Base-by-base conservation (phyloP, 1,140 invertebrate species). In the Bradynema listronoti region DNA sequence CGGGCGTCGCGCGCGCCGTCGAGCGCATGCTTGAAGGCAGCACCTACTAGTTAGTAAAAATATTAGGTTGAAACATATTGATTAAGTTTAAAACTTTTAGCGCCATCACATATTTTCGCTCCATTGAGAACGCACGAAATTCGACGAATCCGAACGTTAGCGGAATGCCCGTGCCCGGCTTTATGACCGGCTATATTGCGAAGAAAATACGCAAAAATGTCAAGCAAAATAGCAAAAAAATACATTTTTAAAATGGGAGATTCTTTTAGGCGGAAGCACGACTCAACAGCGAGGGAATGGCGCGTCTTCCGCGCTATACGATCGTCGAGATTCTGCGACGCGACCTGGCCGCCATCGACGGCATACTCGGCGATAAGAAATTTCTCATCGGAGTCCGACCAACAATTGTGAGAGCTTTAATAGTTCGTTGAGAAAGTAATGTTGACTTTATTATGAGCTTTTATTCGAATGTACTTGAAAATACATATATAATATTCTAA, bases 341-440 rank as follows among this genome's bases (percentile, higher is more conserved):
- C 14, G 69, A 72, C 43, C 36, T 72, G 4, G 32, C 66, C 41
- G 69, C 69, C 14, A 19, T 75, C 11, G 47, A 60, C 45, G 53
- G 55, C 25, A 60, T 72, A 19, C 60, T 72, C 25, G 69, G 72
- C 24, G 61, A 69, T n/a, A 72, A 75, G 39, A 71, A 74, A 29
- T 72, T 75, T 47, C 33, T 72, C 7, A 25, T 75, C 19, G 69
- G 69, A 14, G 68, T 63, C n/a, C 34, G 50, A 16, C 68, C 68
- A 22, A 72, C 67, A 14, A 67, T 49, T 2, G 66, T 68, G 65
- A 49, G 66, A 22, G 1, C 5, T 42, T 56, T 9, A 9, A 16
- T n/a, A n/a, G n/a, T n/a, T n/a, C n/a, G n/a, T n/a, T n/a, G n/a
- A n/a, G n/a, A n/a, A n/a, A n/a, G n/a, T n/a, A n/a, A n/a, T n/a